Conservation (phyloP, 1,140 invertebrate species). For the Metopolophium dirhodum region DNA sequence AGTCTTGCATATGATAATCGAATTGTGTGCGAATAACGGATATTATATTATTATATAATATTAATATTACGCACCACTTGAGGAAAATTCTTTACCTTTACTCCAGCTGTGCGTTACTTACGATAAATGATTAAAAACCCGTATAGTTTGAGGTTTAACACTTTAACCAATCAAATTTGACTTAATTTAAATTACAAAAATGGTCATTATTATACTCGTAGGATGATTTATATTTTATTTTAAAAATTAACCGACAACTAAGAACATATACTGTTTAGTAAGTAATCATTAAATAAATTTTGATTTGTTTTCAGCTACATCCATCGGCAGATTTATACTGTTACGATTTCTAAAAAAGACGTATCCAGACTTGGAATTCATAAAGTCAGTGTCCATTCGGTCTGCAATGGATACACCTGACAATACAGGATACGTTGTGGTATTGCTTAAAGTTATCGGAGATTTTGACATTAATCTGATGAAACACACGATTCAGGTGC, state of each 20-base stretch:
- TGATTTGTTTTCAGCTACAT: conserved; percentile 18
- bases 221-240: no score
- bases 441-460: conserved; percentile 71
- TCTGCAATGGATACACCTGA: conserved; percentile 72
- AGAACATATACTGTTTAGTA: background rate
- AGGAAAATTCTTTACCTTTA: no score
- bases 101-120: no score
- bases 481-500: conserved; percentile 59
- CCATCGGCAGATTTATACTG: background rate
- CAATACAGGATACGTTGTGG: conserved; percentile 75
- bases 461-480: conserved; percentile 58
- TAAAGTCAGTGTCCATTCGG: conserved; percentile 70
- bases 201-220: no score
- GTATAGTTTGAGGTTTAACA: no score
- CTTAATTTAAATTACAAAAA: no score
- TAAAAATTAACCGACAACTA: background rate
- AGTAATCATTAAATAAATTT: background rate
- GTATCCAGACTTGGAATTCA: conserved; percentile 70
- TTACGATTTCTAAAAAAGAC: conserved; percentile 62
- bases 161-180: no score
- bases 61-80: no score
- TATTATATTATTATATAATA: no score
- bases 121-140: no score
- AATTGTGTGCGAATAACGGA: no score
- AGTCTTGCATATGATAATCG: no score